Evolutionary conservation across 2,888 invertebrate species (phyloP), one percentile per base, ranked within the genome.

Genomic region (Philhelius pedissequus): DNA sequence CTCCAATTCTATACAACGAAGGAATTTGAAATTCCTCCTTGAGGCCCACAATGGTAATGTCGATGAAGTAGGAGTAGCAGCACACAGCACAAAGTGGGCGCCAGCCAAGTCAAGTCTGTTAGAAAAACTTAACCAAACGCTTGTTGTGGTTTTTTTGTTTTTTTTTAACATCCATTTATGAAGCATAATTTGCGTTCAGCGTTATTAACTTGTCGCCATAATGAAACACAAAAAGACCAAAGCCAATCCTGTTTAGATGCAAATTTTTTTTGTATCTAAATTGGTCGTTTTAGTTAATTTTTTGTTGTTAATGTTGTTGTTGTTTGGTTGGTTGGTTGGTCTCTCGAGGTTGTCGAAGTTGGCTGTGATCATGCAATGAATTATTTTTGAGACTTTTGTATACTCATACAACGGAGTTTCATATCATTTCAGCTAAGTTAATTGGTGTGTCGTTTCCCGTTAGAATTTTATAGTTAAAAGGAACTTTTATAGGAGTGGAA

Each of bases 191-290:
- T 82, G 71, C 35, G 58, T 64, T 58, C 58, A 77, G 52, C 71
- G 77, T 82, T 76, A 83, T 83, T 83, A 83, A 83, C 82, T 83
- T 83, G 82, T 83, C 78, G 82, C 82, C 69, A 74, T 73, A 71
- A 81, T 71, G 71, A 68, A 77, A 70, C 43, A 35, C 79, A 62
- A 56, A 32, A 32, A 56, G 32, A 56, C 54, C 54, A 56, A 64
- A 54, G 68, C 70, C 56, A 68, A 82, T 78, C 78, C 82, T 74
- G 78, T 83, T 83, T 74, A 58, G 82, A 83, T 83, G 78, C 64
- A 83, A 78, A 83, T 83, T 83, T 43, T 43, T 78, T 62, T 78
- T 74, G 20, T 78, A 78, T 78, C 43, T 78, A 69, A 35, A 32
- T 62, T 62, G 32, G 62, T 62, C 40, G 62, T 62, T 27, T 60